phyloP scores from a whole-genome alignment of 2,113 vertebrate species.

The Paramisgurnus dabryanus region DNA sequence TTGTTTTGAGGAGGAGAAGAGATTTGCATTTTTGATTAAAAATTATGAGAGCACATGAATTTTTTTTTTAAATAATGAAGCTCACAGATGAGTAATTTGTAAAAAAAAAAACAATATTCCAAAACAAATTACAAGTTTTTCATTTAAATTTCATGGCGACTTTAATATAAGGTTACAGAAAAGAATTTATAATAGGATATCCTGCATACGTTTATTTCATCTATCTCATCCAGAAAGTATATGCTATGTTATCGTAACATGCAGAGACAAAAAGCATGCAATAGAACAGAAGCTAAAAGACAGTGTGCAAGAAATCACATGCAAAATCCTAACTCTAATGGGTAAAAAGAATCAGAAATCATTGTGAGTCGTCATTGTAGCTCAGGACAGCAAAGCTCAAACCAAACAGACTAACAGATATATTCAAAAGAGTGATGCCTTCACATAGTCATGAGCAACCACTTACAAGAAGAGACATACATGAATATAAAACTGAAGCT shows the following conservation, averaged over 20 bases:
- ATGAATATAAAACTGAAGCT: conserved; percentile 20
- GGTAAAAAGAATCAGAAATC: background rate
- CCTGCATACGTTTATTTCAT: background rate
- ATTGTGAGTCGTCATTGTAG: background rate
- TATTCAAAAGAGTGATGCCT: conserved; percentile 12
- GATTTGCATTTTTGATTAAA: too few species aligned
- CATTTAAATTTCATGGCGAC: too few species aligned
- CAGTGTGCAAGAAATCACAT: conserved; percentile 62
- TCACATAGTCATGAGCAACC: conserved; percentile 11
- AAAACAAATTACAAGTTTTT: too few species aligned
- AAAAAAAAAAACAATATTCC: too few species aligned
- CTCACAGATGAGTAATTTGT: too few species aligned
- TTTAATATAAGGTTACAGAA: too few species aligned
- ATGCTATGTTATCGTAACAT: background rate
- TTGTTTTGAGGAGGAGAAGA: too few species aligned
- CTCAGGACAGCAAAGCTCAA: background rate
- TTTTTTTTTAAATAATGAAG: too few species aligned
- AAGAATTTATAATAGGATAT: too few species aligned
- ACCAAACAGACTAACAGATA: conserved; percentile 10
- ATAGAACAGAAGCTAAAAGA: conserved; percentile 50
- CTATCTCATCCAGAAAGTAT: background rate
- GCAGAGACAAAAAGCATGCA: conserved; percentile 22
- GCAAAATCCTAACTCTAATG: conserved; percentile 62
- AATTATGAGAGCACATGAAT: too few species aligned
- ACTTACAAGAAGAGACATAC: conserved; percentile 5